Evolutionary conservation across 2,113 vertebrate genomes (phyloP).

Genomic region (Mormyrus iriodes): DNA sequence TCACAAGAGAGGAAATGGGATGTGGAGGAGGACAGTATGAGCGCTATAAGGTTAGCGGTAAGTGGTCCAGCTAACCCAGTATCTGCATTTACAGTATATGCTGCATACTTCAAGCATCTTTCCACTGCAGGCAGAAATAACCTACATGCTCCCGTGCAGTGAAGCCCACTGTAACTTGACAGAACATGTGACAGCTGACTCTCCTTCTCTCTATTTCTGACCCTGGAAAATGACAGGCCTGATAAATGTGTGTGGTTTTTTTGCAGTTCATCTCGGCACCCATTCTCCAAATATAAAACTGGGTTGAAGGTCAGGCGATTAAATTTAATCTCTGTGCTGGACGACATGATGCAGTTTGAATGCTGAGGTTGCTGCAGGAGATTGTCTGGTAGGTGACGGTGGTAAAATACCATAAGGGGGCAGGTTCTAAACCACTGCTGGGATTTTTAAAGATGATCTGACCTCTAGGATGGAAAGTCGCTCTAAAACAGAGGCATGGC

Average conservation of each 20-base stretch:
- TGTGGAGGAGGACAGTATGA: background rate
- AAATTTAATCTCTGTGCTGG: background rate
- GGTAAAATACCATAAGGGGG: background rate
- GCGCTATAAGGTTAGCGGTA: background rate
- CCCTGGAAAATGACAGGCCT: background rate
- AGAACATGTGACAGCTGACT: background rate
- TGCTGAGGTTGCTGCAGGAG: background rate
- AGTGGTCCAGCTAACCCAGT: background rate
- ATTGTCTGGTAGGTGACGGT: background rate
- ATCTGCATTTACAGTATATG: background rate
- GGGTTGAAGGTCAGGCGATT: background rate
- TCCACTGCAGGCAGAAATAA: background rate
- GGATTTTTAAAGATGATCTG: background rate
- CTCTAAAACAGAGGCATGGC: background rate
- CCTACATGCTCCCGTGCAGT: background rate
- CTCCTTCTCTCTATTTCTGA: background rate
- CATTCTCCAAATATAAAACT: constrained; percentile 5
- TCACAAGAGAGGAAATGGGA: background rate
- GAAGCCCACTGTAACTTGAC: background rate
- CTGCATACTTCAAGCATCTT: background rate
- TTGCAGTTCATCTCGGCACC: background rate
- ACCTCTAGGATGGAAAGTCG: background rate
- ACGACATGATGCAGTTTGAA: background rate
- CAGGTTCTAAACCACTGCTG: background rate
- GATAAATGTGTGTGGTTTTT: background rate